A percentile compares a stretch with the other conserved stretches of the same genome.
Evolutionary conservation across 2,888 invertebrate genomes (phyloP).

Genomic region (Keiferia lycopersicella): DNA sequence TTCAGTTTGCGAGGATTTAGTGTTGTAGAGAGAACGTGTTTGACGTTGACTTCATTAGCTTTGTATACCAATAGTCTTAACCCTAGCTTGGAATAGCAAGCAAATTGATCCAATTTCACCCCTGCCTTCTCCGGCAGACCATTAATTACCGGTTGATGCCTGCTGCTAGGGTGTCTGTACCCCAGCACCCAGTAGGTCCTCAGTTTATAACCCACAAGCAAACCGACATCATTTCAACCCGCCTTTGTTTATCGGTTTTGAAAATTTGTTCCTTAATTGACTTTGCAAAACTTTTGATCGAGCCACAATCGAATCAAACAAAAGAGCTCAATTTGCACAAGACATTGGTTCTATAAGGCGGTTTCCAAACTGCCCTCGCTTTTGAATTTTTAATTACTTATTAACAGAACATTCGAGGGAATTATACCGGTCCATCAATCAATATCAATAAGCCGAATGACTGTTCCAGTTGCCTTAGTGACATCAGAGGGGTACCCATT

Average conservation of each 20-base stretch:
- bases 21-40: constrained; percentile 38
- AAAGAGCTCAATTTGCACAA: background rate
- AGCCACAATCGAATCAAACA: constrained; percentile 10
- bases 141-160: constrained; percentile 74
- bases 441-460: constrained; percentile 6
- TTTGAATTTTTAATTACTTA: constrained; percentile 20
- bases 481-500: constrained; percentile 8
- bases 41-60: constrained; percentile 46
- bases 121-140: constrained; percentile 61
- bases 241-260: constrained; percentile 61
- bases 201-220: constrained; percentile 76
- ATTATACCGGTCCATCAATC: background rate
- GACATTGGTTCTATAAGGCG: background rate
- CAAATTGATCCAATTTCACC: constrained; percentile 77
- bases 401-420: background rate
- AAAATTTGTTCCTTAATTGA: constrained; percentile 62
- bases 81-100: constrained; percentile 59
- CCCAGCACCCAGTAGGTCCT: constrained; percentile 46
- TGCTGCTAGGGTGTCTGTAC: constrained; percentile 50
- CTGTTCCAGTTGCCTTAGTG: constrained; percentile 20
- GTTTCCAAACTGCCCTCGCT: background rate
- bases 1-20: background rate
- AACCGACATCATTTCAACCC: constrained; percentile 70
- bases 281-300: constrained; percentile 51
- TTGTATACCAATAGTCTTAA: constrained; percentile 52